These are phyloP conservation scores for Eupelmus urozonus DNA, from an alignment of 2,888 invertebrate genomes.

Conservation along the genomic window DNA sequence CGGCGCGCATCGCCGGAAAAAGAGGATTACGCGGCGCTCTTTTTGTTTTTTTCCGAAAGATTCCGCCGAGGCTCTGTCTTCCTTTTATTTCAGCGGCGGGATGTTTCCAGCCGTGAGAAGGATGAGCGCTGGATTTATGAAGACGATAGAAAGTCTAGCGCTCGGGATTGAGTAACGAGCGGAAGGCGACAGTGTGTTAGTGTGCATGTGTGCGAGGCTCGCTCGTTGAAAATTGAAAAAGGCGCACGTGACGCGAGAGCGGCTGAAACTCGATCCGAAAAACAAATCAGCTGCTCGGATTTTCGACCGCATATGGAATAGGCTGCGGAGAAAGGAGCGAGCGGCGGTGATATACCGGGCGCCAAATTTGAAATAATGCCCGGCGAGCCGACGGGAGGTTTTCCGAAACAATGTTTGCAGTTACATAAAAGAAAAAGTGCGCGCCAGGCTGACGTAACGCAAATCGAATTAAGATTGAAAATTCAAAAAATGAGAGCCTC, in stretches of 20 bases:
- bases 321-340: not conserved
- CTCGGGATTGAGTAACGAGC: too few species aligned
- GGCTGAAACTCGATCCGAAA: too few species aligned
- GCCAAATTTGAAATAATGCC: too few species aligned
- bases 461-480: conserved; percentile 7
- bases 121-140: not conserved
- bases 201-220: not conserved
- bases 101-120: not conserved
- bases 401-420: conserved; percentile 3
- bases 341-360: too few species aligned
- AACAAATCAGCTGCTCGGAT: too few species aligned
- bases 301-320: too few species aligned
- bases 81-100: not conserved
- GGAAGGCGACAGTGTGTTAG: too few species aligned
- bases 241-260: too few species aligned
- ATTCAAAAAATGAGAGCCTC: not conserved
- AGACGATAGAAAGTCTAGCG: not conserved
- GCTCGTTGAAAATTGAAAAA: not conserved
- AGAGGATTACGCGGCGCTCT: conserved; percentile 16
- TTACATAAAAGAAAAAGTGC: conserved; percentile 42
- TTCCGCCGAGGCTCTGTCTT: conserved; percentile 3
- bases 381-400: too few species aligned
- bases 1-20: conserved; percentile 21
- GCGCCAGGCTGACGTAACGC: conserved; percentile 17
- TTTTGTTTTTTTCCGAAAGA: conserved; percentile 11